Evolutionary conservation across 2,888 invertebrate species (phyloP).

Genomic region (Eupithecia inturbata): DNA sequence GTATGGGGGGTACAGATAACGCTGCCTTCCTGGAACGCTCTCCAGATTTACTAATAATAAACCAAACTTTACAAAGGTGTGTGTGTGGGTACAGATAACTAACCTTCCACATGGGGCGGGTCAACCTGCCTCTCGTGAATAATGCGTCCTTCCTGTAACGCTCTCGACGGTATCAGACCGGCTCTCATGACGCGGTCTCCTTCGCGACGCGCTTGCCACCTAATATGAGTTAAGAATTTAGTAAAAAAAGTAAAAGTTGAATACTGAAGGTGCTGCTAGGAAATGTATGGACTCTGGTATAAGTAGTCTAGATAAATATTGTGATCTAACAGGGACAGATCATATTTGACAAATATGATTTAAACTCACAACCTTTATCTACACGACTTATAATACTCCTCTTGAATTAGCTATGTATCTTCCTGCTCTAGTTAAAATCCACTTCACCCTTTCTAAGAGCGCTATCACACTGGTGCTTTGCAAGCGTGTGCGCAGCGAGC

Average conservation of each 20-base stretch:
- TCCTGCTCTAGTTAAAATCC: not conserved
- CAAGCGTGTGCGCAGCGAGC: not conserved
- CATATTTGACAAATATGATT: no score
- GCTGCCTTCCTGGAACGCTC: no score
- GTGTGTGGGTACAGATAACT: not conserved
- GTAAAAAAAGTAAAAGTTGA: not conserved
- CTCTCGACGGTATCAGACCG: constrained; percentile 96
- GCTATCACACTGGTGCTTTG: not conserved
- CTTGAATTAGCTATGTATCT: no score
- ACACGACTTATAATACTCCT: no score
- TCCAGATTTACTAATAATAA: no score
- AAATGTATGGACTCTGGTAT: not conserved
- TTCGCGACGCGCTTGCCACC: constrained; percentile 97
- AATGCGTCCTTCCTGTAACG: constrained; percentile 94
- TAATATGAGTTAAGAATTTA: constrained; percentile 52
- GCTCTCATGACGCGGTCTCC: constrained; percentile 96
- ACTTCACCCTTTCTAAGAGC: not conserved
- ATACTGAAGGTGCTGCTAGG: not conserved
- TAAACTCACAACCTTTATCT: no score
- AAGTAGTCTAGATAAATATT: not conserved
- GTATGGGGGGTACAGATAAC: no score
- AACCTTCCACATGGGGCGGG: constrained; percentile 87
- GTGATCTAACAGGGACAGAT: no score
- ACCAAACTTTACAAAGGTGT: no score
- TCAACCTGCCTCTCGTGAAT: constrained; percentile 89